Evolutionary conservation across 2,888 invertebrate genomes (phyloP), one percentile per base, ranked within the genome.

Genomic region (Acleris holmiana): DNA sequence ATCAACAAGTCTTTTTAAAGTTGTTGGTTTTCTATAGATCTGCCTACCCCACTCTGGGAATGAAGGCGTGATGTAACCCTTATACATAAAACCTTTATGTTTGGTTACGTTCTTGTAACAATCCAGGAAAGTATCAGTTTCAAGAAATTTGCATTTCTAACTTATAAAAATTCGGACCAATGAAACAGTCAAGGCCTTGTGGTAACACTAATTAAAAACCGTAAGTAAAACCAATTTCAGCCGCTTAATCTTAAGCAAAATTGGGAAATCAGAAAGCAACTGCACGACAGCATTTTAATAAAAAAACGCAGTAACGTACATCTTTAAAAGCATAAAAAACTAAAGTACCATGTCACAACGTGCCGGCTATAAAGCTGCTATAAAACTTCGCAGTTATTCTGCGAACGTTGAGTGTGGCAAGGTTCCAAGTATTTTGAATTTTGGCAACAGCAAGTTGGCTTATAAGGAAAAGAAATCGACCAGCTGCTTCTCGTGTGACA

Each of bases 381-480:
- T 25, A 17, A 8, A 46, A 40, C 21, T 40, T 8, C 8, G 40
- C 8, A 18, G 41, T 48, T n/a, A 64, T 40, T 29, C 19, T 29
- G 18, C 46, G 15, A 7, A 25, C 19, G 41, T 2, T 41, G 7
- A 54, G 15, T 54, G 41, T 48, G 58, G 41, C 58, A 64, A 7
- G 48, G 64, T 64, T 58, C 64, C 64, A 64, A 64, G 10, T 47
- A 19, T 8, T 19, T 29, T 18, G 29, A 23, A 47, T 57, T 64
- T 64, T 58, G 58, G 61, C 56, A 56, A 18, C 23, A 51, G 53
- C 64, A 59, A 60, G 54, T 61, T 56, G 1, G 21, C 54, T 46
- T 61, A 66, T 61, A 66, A 51, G 66, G 66, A 51, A n/a, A 57
- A 40, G 66, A 66, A 66, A 66, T 56, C 66, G 40, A 0, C 51